A percentile compares a stretch with the other conserved stretches of the same genome.
Evolutionary conservation across 2,113 vertebrate genomes (phyloP).

Genomic region (Coryphaenoides rupestris): DNA sequence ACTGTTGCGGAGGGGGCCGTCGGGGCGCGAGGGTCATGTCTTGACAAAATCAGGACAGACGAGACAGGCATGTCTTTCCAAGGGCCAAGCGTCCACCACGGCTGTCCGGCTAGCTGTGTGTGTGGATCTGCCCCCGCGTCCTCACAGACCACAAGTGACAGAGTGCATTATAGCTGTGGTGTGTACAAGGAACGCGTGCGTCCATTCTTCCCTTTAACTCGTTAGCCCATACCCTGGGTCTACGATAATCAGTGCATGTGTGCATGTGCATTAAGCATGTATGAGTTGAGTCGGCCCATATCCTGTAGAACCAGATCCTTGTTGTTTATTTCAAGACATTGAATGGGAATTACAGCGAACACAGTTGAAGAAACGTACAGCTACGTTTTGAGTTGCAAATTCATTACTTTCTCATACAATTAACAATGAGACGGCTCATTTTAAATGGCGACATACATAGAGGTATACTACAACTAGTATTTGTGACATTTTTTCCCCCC

Average conservation of each 20-base stretch:
- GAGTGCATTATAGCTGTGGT: constrained; percentile 34
- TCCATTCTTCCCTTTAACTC: background rate
- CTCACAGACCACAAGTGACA: constrained; percentile 34
- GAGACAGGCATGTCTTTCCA: constrained; percentile 23
- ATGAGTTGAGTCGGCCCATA: constrained; percentile 13
- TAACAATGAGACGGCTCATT: too few species aligned
- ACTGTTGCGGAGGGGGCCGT: background rate
- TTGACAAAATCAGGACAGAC: constrained; percentile 38
- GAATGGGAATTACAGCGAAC: too few species aligned
- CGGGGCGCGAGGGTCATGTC: constrained; percentile 4
- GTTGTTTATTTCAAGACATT: constrained; percentile 21
- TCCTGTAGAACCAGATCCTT: constrained; percentile 18
- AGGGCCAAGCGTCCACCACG: constrained; percentile 7
- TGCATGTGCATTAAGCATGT: constrained; percentile 5
- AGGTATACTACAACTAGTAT: too few species aligned
- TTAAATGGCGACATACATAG: too few species aligned
- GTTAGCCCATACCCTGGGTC: background rate
- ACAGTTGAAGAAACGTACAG: constrained; percentile 2
- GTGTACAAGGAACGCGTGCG: constrained; percentile 1
- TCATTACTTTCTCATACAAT: constrained; percentile 4
- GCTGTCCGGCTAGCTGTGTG: background rate
- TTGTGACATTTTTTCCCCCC: too few species aligned
- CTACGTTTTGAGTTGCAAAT: background rate
- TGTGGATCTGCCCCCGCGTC: constrained; percentile 16
- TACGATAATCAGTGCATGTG: background rate